Conservation (phyloP, 1,140 invertebrate species). For the Ericerus pela region DNA sequence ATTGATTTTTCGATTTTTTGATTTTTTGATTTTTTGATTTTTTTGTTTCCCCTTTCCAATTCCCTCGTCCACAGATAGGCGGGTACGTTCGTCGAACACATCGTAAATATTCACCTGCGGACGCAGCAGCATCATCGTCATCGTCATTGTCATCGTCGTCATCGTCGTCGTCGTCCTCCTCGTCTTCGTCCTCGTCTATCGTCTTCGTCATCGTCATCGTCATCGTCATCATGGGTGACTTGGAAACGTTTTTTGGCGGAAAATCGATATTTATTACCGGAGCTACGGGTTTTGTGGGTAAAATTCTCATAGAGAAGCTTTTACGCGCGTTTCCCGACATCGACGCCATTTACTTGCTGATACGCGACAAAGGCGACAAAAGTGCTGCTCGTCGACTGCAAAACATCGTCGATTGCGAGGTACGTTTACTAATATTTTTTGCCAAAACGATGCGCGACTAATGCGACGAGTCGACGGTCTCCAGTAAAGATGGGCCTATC, state of each 20-base stretch:
- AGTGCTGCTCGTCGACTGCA: constrained; percentile 41
- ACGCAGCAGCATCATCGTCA: background rate
- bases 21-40: no score
- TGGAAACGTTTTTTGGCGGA: constrained; percentile 33
- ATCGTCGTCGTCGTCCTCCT: no score
- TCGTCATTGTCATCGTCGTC: background rate
- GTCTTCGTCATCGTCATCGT: background rate
- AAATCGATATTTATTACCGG: constrained; percentile 31
- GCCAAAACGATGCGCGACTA: no score
- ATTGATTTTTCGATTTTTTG: no score
- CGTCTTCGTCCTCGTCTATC: background rate
- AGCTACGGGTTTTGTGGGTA: constrained; percentile 39
- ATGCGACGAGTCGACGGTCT: no score
- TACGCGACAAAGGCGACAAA: constrained; percentile 51
- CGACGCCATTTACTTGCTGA: constrained; percentile 48
- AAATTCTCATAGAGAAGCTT: constrained; percentile 48
- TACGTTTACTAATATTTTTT: constrained; percentile 30
- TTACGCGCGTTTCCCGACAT: constrained; percentile 39
- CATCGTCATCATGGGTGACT: background rate
- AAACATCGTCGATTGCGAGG: constrained; percentile 43
- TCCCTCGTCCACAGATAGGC: background rate
- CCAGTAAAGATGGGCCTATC: no score
- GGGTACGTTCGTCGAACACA: background rate
- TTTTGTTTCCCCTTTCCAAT: background rate
- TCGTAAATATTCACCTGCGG: background rate